A percentile compares a stretch with the other conserved stretches of the same genome.
Evolutionary conservation across 2,888 invertebrate species (phyloP).

Genomic region (Mongoloraphidia duomilia): DNA sequence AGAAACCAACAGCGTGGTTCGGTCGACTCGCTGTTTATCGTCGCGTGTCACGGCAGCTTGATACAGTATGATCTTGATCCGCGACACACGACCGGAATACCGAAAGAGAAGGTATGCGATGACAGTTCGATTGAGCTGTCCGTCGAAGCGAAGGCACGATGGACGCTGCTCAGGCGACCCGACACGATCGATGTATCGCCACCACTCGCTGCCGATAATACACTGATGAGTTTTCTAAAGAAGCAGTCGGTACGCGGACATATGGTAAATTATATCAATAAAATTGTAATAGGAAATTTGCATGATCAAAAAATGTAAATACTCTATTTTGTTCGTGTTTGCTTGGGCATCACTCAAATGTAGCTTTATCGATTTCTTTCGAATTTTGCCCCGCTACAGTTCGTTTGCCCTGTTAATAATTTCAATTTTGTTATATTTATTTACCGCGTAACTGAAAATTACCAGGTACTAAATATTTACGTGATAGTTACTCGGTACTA

Average conservation of each 20-base stretch:
- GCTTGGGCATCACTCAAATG: no score
- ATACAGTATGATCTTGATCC: conserved; percentile 83
- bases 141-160: conserved; percentile 77
- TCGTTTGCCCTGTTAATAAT: no score
- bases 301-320: no score
- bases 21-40: conserved; percentile 75
- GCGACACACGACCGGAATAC: conserved; percentile 45
- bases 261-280: no score
- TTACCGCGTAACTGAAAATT: no score
- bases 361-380: no score
- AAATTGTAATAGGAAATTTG: no score
- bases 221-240: conserved; percentile 37
- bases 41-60: conserved; percentile 77
- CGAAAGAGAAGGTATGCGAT: conserved; percentile 75
- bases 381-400: no score
- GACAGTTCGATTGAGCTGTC: conserved; percentile 75
- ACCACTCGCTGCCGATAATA: conserved; percentile 58
- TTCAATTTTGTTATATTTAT: no score
- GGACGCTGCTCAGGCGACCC: conserved; percentile 62
- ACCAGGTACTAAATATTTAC: no score
- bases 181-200: conserved; percentile 54
- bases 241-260: conserved; percentile 13
- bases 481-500: no score
- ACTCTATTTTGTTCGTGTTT: no score
- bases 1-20: conserved; percentile 36